phyloP scores from a whole-genome alignment of 2,888 invertebrate genomes.

The Catocala fraxini region DNA sequence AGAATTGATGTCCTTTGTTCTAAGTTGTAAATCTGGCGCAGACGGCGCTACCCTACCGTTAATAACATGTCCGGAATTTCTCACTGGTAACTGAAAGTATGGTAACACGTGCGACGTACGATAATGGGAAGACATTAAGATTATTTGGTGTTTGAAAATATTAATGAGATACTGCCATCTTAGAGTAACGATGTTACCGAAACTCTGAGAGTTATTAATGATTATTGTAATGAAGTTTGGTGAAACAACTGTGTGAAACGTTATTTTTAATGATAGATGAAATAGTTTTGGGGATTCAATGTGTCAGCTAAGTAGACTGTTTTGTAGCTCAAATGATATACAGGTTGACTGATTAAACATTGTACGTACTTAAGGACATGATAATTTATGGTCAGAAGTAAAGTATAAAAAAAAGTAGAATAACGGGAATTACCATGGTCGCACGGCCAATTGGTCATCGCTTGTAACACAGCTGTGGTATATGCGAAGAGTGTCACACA shows the following conservation, averaged over 20 bases:
- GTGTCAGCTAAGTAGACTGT: background rate
- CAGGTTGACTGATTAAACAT: no score
- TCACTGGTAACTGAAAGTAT: constrained; percentile 57
- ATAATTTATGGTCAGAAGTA: no score
- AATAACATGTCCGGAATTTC: constrained; percentile 72
- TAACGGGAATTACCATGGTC: no score
- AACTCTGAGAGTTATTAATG: constrained; percentile 64
- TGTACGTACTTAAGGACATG: no score
- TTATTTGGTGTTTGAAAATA: constrained; percentile 76
- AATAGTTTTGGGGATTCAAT: constrained; percentile 8
- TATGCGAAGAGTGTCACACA: no score
- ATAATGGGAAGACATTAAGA: constrained; percentile 83
- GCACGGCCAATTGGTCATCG: no score
- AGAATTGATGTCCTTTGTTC: constrained; percentile 85
- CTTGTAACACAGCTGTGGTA: no score
- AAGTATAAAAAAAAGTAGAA: no score
- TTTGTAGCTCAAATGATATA: background rate
- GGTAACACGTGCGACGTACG: constrained; percentile 70
- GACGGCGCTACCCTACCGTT: constrained; percentile 71
- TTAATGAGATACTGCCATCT: constrained; percentile 73
- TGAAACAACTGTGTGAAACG: constrained; percentile 33
- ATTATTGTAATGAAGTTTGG: constrained; percentile 61
- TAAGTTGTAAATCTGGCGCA: constrained; percentile 76
- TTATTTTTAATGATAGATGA: constrained; percentile 22
- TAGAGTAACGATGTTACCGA: constrained; percentile 68